Base-by-base conservation (phyloP, 2,888 invertebrate species). In the Diarsia dahlii region DNA sequence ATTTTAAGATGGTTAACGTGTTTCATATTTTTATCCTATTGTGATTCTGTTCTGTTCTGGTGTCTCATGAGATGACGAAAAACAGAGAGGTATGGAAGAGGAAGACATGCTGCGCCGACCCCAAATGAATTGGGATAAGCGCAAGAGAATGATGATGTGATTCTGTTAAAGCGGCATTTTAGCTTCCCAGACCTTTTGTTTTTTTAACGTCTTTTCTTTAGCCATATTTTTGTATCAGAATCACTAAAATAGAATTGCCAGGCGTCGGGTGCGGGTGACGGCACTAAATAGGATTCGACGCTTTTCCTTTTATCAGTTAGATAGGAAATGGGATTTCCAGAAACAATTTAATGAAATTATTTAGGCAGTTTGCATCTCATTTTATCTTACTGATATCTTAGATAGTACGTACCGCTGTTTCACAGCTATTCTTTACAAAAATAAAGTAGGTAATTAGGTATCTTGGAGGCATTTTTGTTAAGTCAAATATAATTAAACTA, bases 261-360 rank as follows among this genome's bases (percentile, higher is more conserved):
- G 45, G 46, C 34, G 23, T 63, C 62, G 62, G 58, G 46, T 63
- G 74, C 46, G 52, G 52, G 18, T 60, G 60, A 28, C 74, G 45
- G 23, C n/a, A 46, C 23, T 54, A 23, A 75, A 54, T 63, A 63
- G 46, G 76, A 74, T 58, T 74, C 20, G 8, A 10, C 3, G 20
- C 15, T 52, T 63, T 74, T 54, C 15, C 8, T 75, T 74, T 74
- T 54, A 63, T 74, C 34, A 20, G 20, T 18, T 63, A 62, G 28
- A 63, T 52, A n/a, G 62, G 20, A 54, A 74, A 54, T 1, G 23
- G 23, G 46, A 63, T 34, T 52, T 74, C 34, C 52, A 64, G 56
- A 76, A 64, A 39, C 3, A 34, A 63, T 74, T 63, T 46, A 34
- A 54, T 23, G 34, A 15, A 48, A 8, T 75, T 39, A 34, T 62